Conservation (phyloP, 37 sponge, comb jelly and placozoan genomes). For the Oopsacas minuta region DNA sequence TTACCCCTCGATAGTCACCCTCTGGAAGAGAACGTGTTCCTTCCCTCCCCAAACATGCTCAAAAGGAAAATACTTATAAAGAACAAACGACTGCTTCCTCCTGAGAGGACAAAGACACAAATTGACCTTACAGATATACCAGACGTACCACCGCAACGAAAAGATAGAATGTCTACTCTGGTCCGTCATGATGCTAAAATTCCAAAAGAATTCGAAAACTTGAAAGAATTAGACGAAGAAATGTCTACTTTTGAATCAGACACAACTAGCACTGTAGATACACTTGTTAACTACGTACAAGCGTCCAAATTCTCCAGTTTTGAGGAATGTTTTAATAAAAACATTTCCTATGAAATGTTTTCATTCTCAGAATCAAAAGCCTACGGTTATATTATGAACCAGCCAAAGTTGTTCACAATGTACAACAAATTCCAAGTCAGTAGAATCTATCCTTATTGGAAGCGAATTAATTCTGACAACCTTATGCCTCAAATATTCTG, state of each 20-base stretch:
- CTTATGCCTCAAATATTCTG: constrained; percentile 73
- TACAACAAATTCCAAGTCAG: constrained; percentile 62
- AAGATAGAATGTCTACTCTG: neutral
- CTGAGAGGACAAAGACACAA: neutral
- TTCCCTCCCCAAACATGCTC: constrained; percentile 60
- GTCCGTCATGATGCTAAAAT: neutral
- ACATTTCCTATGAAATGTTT: constrained; percentile 11
- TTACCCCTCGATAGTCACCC: constrained; percentile 52
- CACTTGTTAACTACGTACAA: constrained; percentile 5
- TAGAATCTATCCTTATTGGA: constrained; percentile 55
- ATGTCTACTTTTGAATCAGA: neutral
- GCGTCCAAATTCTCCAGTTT: neutral
- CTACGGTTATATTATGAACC: neutral
- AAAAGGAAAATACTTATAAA: constrained; percentile 68
- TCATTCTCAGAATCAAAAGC: constrained; percentile 4
- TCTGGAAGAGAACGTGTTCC: constrained; percentile 35
- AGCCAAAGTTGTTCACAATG: neutral
- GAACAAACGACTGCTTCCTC: constrained; percentile 33
- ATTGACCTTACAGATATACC: neutral
- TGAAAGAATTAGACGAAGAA: constrained; percentile 12
- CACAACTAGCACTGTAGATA: neutral
- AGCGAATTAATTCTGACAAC: constrained; percentile 64
- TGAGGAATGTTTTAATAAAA: neutral
- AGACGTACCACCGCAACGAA: neutral
- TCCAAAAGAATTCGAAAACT: neutral